Percentiles rank a stretch among this genome's conserved stretches.
These are phyloP conservation scores for Fragum fragum DNA, from an alignment of 2,888 invertebrate species.

Conservation along the genomic window DNA sequence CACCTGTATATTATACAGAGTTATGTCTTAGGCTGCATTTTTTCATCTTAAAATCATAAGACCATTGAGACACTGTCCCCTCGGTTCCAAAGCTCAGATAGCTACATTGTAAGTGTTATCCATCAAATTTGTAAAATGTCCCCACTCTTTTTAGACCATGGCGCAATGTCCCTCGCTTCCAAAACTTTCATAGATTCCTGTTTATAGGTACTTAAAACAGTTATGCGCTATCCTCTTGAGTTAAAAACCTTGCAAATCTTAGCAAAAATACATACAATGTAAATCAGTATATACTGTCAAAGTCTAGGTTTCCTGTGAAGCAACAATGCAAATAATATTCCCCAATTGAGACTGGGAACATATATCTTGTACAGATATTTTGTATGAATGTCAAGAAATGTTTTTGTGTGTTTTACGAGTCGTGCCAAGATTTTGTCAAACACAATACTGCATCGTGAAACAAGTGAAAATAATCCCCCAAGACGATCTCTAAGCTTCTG, in stretches of 20 bases:
- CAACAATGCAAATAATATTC: slow-evolving; percentile 6
- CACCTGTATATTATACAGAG: no score
- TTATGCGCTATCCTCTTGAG: no score
- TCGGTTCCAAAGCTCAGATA: no score
- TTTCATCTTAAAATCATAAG: no score
- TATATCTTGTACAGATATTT: neutral
- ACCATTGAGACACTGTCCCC: no score
- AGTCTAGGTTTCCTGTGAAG: neutral
- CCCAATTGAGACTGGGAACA: slow-evolving; percentile 1
- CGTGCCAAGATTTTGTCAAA: slow-evolving; percentile 3
- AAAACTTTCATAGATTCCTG: no score
- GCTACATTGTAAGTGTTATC: no score
- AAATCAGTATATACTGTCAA: neutral
- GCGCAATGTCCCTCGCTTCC: no score
- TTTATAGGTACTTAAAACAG: no score
- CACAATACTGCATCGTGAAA: slow-evolving; percentile 1
- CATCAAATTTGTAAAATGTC: no score
- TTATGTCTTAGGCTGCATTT: no score
- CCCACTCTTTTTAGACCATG: no score
- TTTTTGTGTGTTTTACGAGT: slow-evolving; percentile 6
- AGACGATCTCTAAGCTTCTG: neutral
- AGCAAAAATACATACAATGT: neutral
- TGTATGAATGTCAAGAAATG: slow-evolving; percentile 3
- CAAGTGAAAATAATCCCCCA: slow-evolving; percentile 3
- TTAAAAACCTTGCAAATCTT: neutral